These are phyloP conservation scores for Timema cristinae DNA, from an alignment of 2,888 invertebrate species.

Conservation along the genomic window DNA sequence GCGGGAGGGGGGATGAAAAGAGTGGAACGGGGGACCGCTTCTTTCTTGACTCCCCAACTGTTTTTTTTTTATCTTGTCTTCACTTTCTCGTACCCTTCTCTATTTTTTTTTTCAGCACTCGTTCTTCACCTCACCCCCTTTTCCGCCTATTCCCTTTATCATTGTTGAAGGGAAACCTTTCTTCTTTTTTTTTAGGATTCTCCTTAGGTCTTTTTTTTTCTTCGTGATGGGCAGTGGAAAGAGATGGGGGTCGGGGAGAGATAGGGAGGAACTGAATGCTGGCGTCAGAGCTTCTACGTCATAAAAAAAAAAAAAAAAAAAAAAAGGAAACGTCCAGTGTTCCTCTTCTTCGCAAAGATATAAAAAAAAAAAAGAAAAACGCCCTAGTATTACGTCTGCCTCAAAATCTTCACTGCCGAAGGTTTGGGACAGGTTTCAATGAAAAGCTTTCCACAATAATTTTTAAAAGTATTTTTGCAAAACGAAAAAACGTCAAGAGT, in stretches of 20 bases:
- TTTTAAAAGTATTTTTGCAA: no score
- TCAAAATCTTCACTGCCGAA: no score
- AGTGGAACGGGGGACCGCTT: background rate
- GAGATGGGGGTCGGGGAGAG: background rate
- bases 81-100: constrained; percentile 14
- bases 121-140: constrained; percentile 9
- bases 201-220: constrained; percentile 11
- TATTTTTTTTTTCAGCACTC: background rate
- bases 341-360: no score
- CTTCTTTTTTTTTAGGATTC: constrained; percentile 10
- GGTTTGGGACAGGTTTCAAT: no score
- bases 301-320: no score
- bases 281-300: background rate
- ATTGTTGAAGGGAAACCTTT: constrained; percentile 1
- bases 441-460: no score
- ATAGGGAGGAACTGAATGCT: constrained; percentile 2
- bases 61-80: constrained; percentile 16
- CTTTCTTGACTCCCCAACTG: constrained; percentile 12
- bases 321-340: no score
- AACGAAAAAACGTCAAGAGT: no score
- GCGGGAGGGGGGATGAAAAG: no score
- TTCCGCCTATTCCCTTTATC: constrained; percentile 9
- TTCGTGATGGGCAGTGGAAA: constrained; percentile 12
- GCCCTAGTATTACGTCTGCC: no score
- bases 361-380: no score